Base-by-base conservation (phyloP, 2,888 invertebrate species). In the Buathra laborator region DNA sequence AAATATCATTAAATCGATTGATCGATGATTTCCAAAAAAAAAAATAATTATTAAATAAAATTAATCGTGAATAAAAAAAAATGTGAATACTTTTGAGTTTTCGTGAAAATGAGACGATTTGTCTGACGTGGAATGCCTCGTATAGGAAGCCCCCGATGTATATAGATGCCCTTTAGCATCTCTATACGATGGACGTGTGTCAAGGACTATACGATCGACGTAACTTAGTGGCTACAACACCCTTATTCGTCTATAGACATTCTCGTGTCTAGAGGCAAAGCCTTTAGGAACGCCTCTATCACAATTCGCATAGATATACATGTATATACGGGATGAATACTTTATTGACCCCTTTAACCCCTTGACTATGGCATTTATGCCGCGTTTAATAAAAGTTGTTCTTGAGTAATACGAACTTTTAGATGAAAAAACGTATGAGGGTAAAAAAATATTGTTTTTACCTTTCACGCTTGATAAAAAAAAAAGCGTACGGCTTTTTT, bases 131-230 rank as follows among this genome's bases (percentile, higher is more conserved):
- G 24, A 56, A 10, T 56, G 9, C 19, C 56, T 56, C 24, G 9
- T 56, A 12, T 24, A 56, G 16, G 24, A 19, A 14, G 46, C 46
- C 10, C 2, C 14, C 46, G 56, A 9, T 37, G 37, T 12, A 56
- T 19, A 56, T 56, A 56, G 56, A 56, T 56, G 56, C 56, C 56
- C 56, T 56, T 56, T 24, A 56, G 56, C 4, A 56, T 24, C 56
- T 24, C 56, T 56, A 56, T 12, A 24, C 56, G 56, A 56, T 56
- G 56, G 24, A 19, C 56, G 56, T 24, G 56, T 24, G 56, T 56
- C 56, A 24, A 56, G 19, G 56, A 3, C 56, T 56, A 24, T 56
- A 10, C 56, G 24, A 53, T 53, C 53, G 56, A 56, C 19, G 56
- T 56, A 12, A 24, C 56, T 24, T 16, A 56, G 56, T 56, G 10